Conservation (phyloP, 2,888 invertebrate species). For the Yponomeuta malinellus region DNA sequence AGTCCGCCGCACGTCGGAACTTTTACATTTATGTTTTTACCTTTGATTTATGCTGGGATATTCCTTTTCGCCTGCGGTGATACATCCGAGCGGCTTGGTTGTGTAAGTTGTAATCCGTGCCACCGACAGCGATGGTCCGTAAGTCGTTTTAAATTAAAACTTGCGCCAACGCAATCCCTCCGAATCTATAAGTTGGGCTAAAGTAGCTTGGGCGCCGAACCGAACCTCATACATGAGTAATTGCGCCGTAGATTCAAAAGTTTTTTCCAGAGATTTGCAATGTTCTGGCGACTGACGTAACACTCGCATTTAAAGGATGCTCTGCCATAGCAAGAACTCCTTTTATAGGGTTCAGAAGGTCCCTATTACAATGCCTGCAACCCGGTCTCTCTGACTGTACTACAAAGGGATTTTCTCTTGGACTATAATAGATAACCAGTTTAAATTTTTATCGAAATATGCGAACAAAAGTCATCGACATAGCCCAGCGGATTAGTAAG, state of each 20-base stretch:
- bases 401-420: no score
- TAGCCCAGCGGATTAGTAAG: no score
- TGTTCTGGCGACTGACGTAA: no score
- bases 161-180: conserved; percentile 42
- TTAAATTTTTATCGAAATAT: no score
- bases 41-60: conserved; percentile 31
- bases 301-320: no score
- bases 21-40: conserved; percentile 32
- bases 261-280: not conserved
- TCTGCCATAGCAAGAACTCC: no score
- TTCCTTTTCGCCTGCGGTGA: conserved; percentile 12
- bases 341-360: no score
- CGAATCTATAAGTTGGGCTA: conserved; percentile 32
- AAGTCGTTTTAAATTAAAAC: conserved; percentile 66
- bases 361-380: no score
- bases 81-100: conserved; percentile 30
- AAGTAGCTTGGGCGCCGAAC: conserved; percentile 7
- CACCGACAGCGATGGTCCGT: conserved; percentile 51
- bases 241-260: conserved; percentile 24
- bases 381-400: no score
- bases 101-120: conserved; percentile 51
- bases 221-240: conserved; percentile 32
- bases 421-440: no score
- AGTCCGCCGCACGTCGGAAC: conserved; percentile 13
- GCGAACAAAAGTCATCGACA: no score